Conservation (phyloP, 2,888 invertebrate genomes). For the Merodon equestris region DNA sequence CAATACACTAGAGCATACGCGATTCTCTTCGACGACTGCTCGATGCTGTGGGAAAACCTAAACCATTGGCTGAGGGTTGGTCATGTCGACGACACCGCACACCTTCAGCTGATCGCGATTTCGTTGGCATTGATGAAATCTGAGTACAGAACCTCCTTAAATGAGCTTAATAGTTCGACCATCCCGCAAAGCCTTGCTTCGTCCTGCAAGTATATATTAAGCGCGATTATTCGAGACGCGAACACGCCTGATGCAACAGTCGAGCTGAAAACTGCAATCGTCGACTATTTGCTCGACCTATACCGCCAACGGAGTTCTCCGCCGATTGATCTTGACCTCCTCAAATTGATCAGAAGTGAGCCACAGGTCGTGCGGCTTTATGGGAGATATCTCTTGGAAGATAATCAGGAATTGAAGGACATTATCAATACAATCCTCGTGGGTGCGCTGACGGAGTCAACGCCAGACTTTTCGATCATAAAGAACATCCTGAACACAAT, state of each 20-base stretch:
- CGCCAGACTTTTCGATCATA: background rate
- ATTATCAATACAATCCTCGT: conserved; percentile 5
- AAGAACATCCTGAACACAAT: conserved; percentile 28
- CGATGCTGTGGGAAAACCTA: conserved; percentile 51
- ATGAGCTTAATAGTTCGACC: background rate
- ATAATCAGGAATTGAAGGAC: background rate
- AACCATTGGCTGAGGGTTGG: conserved; percentile 32
- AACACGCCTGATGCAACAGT: conserved; percentile 3
- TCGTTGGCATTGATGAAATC: conserved; percentile 36
- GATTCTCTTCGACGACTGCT: conserved; percentile 47
- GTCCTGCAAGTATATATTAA: conserved; percentile 40
- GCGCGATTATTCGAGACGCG: conserved; percentile 15
- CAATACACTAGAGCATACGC: conserved; percentile 21
- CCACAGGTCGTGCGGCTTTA: conserved; percentile 16
- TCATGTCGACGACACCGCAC: conserved; percentile 32
- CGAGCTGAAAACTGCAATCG: conserved; percentile 29
- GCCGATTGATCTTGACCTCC: conserved; percentile 1
- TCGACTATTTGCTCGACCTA: conserved; percentile 30
- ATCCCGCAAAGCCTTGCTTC: conserved; percentile 8
- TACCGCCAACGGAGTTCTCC: conserved; percentile 19
- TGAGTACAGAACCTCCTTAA: conserved; percentile 35
- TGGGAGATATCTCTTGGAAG: background rate
- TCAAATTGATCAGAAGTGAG: conserved; percentile 17
- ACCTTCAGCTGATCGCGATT: conserved; percentile 8
- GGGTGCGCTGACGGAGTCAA: background rate